These are phyloP conservation scores for Tenthredo mesomela DNA, from an alignment of 2,888 invertebrate species.

Conservation along the genomic window DNA sequence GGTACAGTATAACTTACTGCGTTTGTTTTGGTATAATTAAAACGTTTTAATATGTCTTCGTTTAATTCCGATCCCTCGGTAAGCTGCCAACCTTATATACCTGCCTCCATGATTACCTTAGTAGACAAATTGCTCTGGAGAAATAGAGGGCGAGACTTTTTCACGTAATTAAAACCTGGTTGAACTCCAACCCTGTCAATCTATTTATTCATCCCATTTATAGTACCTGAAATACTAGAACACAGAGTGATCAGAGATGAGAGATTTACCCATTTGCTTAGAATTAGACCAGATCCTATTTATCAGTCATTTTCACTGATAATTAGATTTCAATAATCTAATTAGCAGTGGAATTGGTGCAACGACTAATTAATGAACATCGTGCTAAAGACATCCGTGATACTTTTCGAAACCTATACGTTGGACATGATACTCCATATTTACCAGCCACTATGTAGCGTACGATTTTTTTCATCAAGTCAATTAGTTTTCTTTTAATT, in stretches of 20 bases:
- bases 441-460: too few relatives aligned
- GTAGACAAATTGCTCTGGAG: background rate
- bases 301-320: background rate
- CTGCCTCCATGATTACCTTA: constrained; percentile 2
- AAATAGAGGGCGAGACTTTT: background rate
- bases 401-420: background rate
- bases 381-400: background rate
- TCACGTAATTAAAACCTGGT: constrained; percentile 24
- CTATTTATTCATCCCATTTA: background rate
- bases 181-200: background rate
- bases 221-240: background rate
- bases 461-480: too few relatives aligned
- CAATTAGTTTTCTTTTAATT: too few relatives aligned
- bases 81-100: background rate
- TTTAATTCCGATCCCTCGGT: background rate
- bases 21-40: constrained; percentile 33
- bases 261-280: background rate
- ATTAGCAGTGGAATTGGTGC: background rate
- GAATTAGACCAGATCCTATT: background rate
- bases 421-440: too few relatives aligned
- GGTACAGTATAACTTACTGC: background rate
- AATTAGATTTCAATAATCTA: background rate
- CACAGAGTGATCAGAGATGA: background rate
- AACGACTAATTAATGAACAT: background rate
- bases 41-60: constrained; percentile 24